Conservation (phyloP, 2,888 invertebrate genomes). For the Heteropelma amictum region DNA sequence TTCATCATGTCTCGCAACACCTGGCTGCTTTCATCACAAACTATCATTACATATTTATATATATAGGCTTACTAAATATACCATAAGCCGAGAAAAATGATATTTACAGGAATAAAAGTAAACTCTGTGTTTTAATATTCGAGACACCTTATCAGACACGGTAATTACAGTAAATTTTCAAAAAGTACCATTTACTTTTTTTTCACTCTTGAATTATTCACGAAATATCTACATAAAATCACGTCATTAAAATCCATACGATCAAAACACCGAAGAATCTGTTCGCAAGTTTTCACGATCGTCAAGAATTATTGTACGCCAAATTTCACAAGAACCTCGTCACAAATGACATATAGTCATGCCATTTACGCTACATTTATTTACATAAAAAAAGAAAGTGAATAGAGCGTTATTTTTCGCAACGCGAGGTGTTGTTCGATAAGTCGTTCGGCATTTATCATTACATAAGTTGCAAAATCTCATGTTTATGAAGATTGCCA, state of each 20-base stretch:
- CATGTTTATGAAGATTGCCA: background rate
- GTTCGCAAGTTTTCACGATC: background rate
- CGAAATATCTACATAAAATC: background rate
- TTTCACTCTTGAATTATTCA: constrained; percentile 18
- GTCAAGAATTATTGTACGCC: background rate
- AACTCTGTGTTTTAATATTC: too few species aligned
- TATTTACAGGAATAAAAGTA: background rate
- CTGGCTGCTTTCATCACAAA: background rate
- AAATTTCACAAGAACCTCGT: too few species aligned
- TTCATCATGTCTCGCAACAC: constrained; percentile 12
- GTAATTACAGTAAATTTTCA: too few species aligned
- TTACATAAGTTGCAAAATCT: background rate
- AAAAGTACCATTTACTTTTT: background rate
- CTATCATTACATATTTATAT: background rate
- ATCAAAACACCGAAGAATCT: background rate
- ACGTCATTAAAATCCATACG: background rate
- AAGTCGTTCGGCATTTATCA: background rate
- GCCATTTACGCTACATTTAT: background rate
- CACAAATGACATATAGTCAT: too few species aligned
- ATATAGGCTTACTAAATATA: background rate
- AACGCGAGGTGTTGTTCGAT: background rate
- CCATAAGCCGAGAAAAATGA: constrained; percentile 16
- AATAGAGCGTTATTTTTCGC: background rate
- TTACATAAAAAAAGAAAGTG: background rate
- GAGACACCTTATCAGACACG: too few species aligned